Conservation (phyloP, 2,888 invertebrate genomes). For the Eledona agricola region DNA sequence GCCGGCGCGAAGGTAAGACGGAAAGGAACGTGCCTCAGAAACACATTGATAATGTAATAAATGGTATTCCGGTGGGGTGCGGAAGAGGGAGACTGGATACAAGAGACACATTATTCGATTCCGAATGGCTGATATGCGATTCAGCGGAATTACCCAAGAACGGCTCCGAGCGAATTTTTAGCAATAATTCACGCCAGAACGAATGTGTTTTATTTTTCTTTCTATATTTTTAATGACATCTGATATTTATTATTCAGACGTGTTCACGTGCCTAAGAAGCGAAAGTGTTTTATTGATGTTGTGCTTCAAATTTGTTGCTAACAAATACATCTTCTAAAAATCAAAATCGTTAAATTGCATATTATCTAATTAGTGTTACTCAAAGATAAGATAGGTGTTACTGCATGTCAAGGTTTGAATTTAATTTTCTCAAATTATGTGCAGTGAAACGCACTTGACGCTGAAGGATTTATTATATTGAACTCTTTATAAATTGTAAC, state of each 20-base stretch:
- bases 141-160: constrained; percentile 28
- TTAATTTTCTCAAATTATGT: constrained; percentile 7
- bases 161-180: constrained; percentile 23
- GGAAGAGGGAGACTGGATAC: constrained; percentile 25
- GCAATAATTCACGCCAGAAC: constrained; percentile 26
- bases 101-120: constrained; percentile 29
- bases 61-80: constrained; percentile 24
- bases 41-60: constrained; percentile 30
- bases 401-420: constrained; percentile 8
- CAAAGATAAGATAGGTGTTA: too few species aligned
- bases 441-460: constrained; percentile 7
- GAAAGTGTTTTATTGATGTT: constrained; percentile 19
- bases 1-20: constrained; percentile 14
- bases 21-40: constrained; percentile 21
- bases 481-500: too few species aligned
- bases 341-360: too few species aligned
- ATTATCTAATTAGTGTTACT: too few species aligned
- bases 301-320: too few species aligned
- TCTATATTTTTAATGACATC: constrained; percentile 27
- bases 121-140: constrained; percentile 29
- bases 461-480: too few species aligned
- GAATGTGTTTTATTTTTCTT: constrained; percentile 28
- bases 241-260: constrained; percentile 25
- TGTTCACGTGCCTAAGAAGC: constrained; percentile 5
- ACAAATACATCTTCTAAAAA: too few species aligned